Evolutionary conservation across 2,113 vertebrate genomes (phyloP), one percentile per base, ranked within the genome.

Genomic region (Labeo rohita): DNA sequence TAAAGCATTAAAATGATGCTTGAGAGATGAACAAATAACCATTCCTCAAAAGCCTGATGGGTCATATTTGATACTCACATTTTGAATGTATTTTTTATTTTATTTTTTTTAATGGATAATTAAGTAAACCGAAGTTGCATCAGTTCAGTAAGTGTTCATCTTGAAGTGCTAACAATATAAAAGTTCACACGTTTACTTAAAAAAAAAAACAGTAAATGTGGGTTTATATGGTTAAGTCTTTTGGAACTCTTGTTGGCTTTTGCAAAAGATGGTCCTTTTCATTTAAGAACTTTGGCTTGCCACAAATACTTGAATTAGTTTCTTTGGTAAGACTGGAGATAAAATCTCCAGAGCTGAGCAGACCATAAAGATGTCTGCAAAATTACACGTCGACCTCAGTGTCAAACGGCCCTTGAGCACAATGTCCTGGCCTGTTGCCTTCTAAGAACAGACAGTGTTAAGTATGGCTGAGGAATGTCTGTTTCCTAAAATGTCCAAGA

Each of bases 281-380:
- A 16, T 50, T n/a, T 12, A n/a, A 47, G n/a, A 70, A 16, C 15
- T 59, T 1, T 13, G n/a, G 52, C 87, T 88, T 85, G 73, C 66
- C 52, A 87, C 54, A 73, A 56, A 50, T 23, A 63, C 61, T n/a
- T 47, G 34, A 70, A 88, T 85, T 86, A 54, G 87, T 86, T 85
- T 63, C 81, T 84, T 50, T 34, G 86, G 73, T 85, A 77, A 84
- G 80, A 81, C 75, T 74, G 76, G 34, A 84, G 89, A 87, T 88
- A 89, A 87, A 83, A 89, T 89, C 87, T 77, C 77, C 72, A 28
- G 52, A 68, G 84, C 87, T 79, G 84, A 83, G 84, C 87, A 79
- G 75, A 90, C 85, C 86, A 43, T 85, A 84, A 85, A 87, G 75
- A 82, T 86, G 85, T 90, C 88, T 89, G 75, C 73, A 73, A 80